A percentile compares a stretch with the other conserved stretches of the same genome.
Conservation (phyloP, 2,113 vertebrate species). For the Elgaria multicarinata region DNA sequence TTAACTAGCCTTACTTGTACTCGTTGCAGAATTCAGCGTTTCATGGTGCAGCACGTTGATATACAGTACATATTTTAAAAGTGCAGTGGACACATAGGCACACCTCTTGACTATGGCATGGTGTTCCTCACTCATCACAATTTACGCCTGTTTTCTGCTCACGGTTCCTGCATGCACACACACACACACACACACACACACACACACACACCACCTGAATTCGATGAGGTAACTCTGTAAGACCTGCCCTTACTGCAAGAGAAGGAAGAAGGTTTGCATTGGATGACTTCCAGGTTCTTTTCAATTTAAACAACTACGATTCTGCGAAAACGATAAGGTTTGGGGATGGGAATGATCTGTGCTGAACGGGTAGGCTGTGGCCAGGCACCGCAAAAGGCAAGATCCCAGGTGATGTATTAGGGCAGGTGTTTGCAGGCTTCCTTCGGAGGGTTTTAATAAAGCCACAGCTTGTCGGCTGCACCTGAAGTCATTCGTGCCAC, state of each 20-base stretch:
- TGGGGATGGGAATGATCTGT: constrained; percentile 44
- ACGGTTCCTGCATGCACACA: not conserved
- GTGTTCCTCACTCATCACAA: not conserved
- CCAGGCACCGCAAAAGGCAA: constrained; percentile 49
- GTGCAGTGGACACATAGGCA: not conserved
- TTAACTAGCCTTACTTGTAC: not conserved
- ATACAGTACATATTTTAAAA: too few species aligned
- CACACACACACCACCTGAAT: not conserved
- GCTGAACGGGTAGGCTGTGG: constrained; percentile 17
- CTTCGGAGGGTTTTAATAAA: constrained; percentile 58
- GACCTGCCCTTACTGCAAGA: not conserved
- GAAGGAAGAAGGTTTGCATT: not conserved
- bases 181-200: not conserved
- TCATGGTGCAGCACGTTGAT: not conserved
- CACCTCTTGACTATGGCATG: not conserved
- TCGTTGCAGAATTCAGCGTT: not conserved
- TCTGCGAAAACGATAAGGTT: constrained; percentile 47
- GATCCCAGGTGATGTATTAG: constrained; percentile 46
- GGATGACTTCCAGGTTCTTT: not conserved
- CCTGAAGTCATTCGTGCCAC: constrained; percentile 42
- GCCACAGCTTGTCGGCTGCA: constrained; percentile 36
- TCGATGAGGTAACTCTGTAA: not conserved
- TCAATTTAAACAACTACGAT: not conserved
- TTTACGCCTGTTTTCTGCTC: not conserved
- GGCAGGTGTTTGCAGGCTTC: constrained; percentile 41